Evolutionary conservation across 2,888 invertebrate genomes (phyloP), one percentile per base, ranked within the genome.

Genomic region (Hecatera dysodea): DNA sequence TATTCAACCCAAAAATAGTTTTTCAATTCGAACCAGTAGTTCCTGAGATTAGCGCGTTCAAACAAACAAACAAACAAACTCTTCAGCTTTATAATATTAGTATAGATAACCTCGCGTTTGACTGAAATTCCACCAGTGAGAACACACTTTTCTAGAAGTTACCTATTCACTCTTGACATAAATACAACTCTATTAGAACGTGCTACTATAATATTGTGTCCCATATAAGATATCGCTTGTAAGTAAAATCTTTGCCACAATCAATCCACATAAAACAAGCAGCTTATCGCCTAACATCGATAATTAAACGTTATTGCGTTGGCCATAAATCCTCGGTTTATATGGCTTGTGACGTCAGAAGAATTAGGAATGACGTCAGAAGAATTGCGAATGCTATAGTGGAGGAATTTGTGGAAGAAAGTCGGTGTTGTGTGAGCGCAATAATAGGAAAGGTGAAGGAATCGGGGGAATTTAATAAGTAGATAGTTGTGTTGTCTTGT

Each of bases 241-340:
- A 29, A 29, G 50, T 69, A 61, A 72, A 75, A 78, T 72, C 69
- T 72, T 69, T 24, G 24, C 19, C 59, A 66, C 73, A 78, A 81
- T 81, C 53, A 72, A 81, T 66, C 64, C 61, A 29, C 55, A 64
- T 77, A 80, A 74, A 83, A 83, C 80, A 66, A 65, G 56, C 27
- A 19, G 39, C 74, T 82, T 88, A 88, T 87, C 85, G 79, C 56
- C 67, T 76, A 75, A 84, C 84, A 84, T 86, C 88, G 82, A 89
- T 88, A 90, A 84, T 89, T 88, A 89, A 89, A 89, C 85, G 85
- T 84, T 83, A 89, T 86, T 87, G 83, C 81, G 68, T 78, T 55
- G 68, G 33, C 67, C 71, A 86, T 89, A 88, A 89, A 89, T 89
- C 72, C 56, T 72, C 2, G n/a, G 24, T 52, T 74, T 67, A 78